Conservation (phyloP, 1,140 invertebrate species). For the Nymphalis io region DNA sequence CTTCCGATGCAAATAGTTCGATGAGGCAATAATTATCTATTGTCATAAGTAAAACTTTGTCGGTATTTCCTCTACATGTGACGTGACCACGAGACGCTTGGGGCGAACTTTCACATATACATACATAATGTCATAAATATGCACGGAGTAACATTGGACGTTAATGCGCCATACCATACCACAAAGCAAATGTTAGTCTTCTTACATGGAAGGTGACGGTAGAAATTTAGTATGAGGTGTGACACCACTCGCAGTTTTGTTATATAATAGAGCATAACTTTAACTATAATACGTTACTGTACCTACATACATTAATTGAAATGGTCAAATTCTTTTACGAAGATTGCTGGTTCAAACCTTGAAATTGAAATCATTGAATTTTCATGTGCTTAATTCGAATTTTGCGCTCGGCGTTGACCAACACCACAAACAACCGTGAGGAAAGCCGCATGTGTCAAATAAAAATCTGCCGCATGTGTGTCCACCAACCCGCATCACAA, state of each 20-base stretch:
- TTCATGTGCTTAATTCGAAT: too few relatives aligned
- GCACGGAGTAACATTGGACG: constrained; percentile 43
- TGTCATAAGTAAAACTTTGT: background rate
- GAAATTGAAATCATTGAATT: too few relatives aligned
- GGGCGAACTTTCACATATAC: constrained; percentile 53
- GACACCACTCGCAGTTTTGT: constrained; percentile 8
- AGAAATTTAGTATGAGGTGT: constrained; percentile 42
- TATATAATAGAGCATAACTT: constrained; percentile 26
- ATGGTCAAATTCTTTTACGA: background rate
- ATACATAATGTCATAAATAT: constrained; percentile 57
- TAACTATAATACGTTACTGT: background rate
- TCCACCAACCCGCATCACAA: too few relatives aligned
- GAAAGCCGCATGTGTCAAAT: too few relatives aligned
- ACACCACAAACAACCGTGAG: too few relatives aligned
- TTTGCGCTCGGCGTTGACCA: too few relatives aligned
- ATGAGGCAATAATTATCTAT: background rate
- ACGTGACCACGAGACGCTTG: constrained; percentile 22
- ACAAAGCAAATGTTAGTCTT: constrained; percentile 53
- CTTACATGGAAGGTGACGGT: constrained; percentile 48
- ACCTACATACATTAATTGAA: background rate
- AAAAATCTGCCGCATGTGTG: too few relatives aligned
- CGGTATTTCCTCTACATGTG: background rate
- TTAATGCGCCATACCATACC: constrained; percentile 33
- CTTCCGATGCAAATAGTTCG: background rate
- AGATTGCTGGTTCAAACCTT: too few relatives aligned